Evolutionary conservation across 1,140 invertebrate genomes (phyloP).

Genomic region (Aphaenogaster ashmeadi): DNA sequence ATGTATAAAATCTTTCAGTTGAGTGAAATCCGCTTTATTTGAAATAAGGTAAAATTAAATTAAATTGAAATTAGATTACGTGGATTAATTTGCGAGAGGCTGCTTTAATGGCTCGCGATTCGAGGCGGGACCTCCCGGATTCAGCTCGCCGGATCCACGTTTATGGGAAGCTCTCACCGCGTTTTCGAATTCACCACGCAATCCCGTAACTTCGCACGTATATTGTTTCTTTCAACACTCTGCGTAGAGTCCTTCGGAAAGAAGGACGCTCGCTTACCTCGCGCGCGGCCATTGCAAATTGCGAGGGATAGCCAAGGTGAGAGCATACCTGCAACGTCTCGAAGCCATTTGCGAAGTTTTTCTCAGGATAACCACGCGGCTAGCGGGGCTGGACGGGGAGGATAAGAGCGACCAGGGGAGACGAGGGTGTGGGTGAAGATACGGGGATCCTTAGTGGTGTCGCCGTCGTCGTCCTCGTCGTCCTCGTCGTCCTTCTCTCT

Average conservation of each 20-base stretch:
- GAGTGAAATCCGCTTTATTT: constrained; percentile 15
- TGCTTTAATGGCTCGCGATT: constrained; percentile 3
- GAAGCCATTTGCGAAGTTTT: constrained; percentile 59
- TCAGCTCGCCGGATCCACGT: background rate
- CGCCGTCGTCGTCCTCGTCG: constrained; percentile 40
- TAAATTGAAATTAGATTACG: constrained; percentile 42
- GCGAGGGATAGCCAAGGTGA: constrained; percentile 49
- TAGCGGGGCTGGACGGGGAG: background rate
- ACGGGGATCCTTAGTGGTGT: constrained; percentile 65
- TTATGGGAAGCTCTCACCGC: background rate
- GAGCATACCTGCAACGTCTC: constrained; percentile 45
- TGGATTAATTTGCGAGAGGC: constrained; percentile 35
- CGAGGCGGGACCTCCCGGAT: background rate
- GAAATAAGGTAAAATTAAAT: constrained; percentile 32
- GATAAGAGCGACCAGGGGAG: constrained; percentile 9
- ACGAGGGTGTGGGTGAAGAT: constrained; percentile 47
- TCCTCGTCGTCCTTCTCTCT: constrained; percentile 29
- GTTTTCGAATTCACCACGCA: constrained; percentile 21
- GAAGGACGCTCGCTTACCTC: constrained; percentile 1
- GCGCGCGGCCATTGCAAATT: constrained; percentile 47
- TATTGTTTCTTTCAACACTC: background rate
- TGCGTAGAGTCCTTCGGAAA: background rate
- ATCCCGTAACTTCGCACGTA: background rate
- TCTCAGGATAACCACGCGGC: constrained; percentile 34
- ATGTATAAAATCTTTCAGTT: constrained; percentile 26